These are phyloP conservation scores for Dasyurus viverrinus DNA, from an alignment of 2,113 vertebrate species.

Conservation along the genomic window DNA sequence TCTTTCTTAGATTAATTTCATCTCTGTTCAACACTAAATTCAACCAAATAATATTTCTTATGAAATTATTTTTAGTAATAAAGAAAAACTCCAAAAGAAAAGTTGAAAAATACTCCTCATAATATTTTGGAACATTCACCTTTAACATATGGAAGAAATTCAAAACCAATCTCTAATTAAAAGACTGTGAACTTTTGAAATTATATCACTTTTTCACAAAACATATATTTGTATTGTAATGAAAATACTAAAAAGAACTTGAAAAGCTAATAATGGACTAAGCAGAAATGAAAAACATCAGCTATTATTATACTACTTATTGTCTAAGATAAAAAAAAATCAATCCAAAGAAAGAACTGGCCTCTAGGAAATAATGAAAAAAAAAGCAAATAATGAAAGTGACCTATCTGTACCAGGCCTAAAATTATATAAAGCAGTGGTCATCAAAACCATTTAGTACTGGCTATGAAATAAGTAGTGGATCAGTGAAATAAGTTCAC, in stretches of 20 bases:
- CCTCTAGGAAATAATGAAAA: too few relatives aligned
- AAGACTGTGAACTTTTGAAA: conserved; percentile 38
- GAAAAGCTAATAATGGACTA: conserved; percentile 7
- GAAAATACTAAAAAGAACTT: conserved; percentile 42
- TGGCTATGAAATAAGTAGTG: too few relatives aligned
- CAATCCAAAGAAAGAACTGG: too few relatives aligned
- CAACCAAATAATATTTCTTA: neutral
- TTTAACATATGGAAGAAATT: conserved; percentile 24
- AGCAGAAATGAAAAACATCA: conserved; percentile 37
- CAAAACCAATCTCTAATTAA: neutral
- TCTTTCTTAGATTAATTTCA: too few relatives aligned
- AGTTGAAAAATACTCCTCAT: conserved; percentile 27
- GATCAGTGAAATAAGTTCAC: too few relatives aligned
- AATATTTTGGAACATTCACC: conserved; percentile 26
- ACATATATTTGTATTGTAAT: neutral
- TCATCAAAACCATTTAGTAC: too few relatives aligned
- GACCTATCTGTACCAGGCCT: too few relatives aligned
- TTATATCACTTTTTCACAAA: neutral
- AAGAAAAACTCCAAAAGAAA: conserved; percentile 36
- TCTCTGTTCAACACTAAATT: neutral
- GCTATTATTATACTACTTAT: conserved; percentile 42
- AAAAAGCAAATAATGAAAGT: too few relatives aligned
- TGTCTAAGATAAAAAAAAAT: too few relatives aligned
- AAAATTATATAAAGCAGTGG: too few relatives aligned
- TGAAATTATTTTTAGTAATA: conserved; percentile 28